Conservation (phyloP, 2,113 vertebrate genomes). For the Bubo bubo region DNA sequence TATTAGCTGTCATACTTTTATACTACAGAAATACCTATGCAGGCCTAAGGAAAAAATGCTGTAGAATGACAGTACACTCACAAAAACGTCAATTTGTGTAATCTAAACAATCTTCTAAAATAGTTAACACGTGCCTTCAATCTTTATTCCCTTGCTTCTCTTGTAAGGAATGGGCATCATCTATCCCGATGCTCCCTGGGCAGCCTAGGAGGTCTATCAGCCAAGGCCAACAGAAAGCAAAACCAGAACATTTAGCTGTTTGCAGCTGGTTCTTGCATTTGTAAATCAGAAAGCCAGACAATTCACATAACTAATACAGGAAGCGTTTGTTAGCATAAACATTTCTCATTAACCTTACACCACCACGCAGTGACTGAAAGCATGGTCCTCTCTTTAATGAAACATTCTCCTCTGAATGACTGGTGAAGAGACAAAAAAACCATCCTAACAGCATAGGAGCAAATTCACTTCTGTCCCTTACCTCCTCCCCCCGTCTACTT, state of each 20-base stretch:
- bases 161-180: not conserved
- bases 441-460: not conserved
- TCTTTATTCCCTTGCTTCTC: not conserved
- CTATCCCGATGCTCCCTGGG: not conserved
- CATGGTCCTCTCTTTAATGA: not conserved
- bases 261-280: not conserved
- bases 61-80: not conserved
- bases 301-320: not conserved
- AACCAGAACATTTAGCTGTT: not conserved
- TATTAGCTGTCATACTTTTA: not conserved
- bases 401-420: not conserved
- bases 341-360: not conserved
- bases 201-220: not conserved
- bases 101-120: not conserved
- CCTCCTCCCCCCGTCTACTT: not conserved
- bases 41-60: not conserved
- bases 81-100: not conserved
- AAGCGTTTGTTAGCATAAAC: not conserved
- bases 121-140: not conserved
- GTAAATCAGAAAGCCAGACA: not conserved
- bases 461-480: not conserved
- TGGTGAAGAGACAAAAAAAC: not conserved
- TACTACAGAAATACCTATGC: fast-evolving
- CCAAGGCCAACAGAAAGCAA: not conserved
- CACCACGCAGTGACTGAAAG: not conserved